Evolutionary conservation across 2,888 invertebrate species (phyloP).

Genomic region (Hydroisotoma schaefferi): DNA sequence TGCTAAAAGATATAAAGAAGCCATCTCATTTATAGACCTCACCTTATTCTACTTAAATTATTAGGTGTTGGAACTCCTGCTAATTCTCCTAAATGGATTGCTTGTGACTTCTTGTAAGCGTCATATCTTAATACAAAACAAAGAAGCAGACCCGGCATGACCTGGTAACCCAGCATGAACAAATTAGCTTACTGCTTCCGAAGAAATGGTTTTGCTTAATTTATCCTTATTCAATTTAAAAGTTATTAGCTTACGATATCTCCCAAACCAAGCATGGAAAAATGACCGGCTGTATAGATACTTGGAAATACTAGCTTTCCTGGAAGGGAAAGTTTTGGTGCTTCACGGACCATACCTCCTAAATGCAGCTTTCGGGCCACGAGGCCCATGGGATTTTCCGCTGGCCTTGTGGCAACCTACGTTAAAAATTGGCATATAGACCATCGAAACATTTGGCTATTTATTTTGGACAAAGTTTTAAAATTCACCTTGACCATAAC

Average conservation of each 20-base stretch:
- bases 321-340: conserved; percentile 91
- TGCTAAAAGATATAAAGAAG: neutral
- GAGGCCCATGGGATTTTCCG: conserved; percentile 88
- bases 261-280: conserved; percentile 84
- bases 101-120: conserved; percentile 90
- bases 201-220: neutral
- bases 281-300: conserved; percentile 92
- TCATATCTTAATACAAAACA: conserved; percentile 97
- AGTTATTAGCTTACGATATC: conserved; percentile 57
- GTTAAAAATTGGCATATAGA: neutral
- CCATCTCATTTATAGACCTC: conserved; percentile 14
- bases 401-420: conserved; percentile 73
- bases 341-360: conserved; percentile 74
- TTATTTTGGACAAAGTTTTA: neutral
- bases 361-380: conserved; percentile 89
- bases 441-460: neutral
- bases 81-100: conserved; percentile 60
- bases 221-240: no score
- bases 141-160: conserved; percentile 91
- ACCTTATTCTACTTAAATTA: conserved; percentile 54
- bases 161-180: conserved; percentile 54
- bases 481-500: conserved; percentile 91
- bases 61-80: conserved; percentile 61
- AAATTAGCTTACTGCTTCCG: neutral
- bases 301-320: conserved; percentile 97